Conservation (phyloP, 1,140 invertebrate species). For the Zaprionus lachaisei region DNA sequence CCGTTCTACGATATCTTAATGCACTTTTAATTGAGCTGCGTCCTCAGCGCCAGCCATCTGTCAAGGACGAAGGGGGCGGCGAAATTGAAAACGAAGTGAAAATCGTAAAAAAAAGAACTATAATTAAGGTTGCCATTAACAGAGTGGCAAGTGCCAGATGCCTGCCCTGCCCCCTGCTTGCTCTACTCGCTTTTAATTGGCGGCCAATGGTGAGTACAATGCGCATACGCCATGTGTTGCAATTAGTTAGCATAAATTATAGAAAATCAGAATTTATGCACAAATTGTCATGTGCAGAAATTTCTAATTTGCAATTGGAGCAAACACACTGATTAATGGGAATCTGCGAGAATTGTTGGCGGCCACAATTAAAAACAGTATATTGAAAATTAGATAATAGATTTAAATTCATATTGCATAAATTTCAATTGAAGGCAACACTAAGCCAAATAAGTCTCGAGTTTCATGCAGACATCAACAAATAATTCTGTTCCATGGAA, state of each 20-base stretch:
- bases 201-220: conserved; percentile 41
- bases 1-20: conserved; percentile 61
- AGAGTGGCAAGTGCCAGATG: conserved; percentile 57
- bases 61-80: conserved; percentile 23
- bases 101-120: conserved; percentile 61
- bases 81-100: conserved; percentile 62
- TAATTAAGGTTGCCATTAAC: conserved; percentile 70
- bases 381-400: background rate
- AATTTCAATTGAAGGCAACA: background rate
- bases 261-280: conserved; percentile 74
- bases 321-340: conserved; percentile 64
- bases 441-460: background rate
- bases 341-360: conserved; percentile 44
- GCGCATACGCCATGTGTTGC: conserved; percentile 73
- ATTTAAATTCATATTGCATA: background rate
- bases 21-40: conserved; percentile 77
- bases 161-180: background rate
- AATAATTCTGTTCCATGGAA: conserved; percentile 44
- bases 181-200: conserved; percentile 24
- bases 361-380: conserved; percentile 18
- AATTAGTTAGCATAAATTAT: conserved; percentile 76
- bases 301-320: conserved; percentile 46
- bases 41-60: conserved; percentile 35
- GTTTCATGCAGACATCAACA: background rate
- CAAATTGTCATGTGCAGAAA: conserved; percentile 67